Evolutionary conservation across 2,888 invertebrate genomes (phyloP).

Genomic region (Acanthosepion pharaonis): DNA sequence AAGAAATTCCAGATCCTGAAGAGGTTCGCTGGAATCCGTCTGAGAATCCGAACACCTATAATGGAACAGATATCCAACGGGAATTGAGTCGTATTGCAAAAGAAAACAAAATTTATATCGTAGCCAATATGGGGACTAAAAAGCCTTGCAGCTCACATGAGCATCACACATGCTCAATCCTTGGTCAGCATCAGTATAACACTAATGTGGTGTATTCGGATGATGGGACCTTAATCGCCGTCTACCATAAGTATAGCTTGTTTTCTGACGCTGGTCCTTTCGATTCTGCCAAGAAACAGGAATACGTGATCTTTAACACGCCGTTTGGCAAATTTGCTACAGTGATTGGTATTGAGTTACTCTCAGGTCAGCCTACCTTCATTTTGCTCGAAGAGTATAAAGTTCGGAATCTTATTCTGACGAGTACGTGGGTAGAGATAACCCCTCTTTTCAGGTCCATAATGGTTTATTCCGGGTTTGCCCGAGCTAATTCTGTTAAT

Average conservation of each 20-base stretch:
- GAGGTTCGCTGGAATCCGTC: slow-evolving; percentile 74
- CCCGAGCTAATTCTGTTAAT: slow-evolving; percentile 80
- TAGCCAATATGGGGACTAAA: slow-evolving; percentile 82
- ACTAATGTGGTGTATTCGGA: slow-evolving; percentile 86
- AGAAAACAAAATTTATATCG: slow-evolving; percentile 79
- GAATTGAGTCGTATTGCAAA: slow-evolving; percentile 79
- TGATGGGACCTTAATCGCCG: slow-evolving; percentile 82
- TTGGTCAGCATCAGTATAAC: slow-evolving; percentile 78
- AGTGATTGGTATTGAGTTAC: slow-evolving; percentile 87
- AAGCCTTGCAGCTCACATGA: slow-evolving; percentile 76
- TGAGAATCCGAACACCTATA: slow-evolving; percentile 48
- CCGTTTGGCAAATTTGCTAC: slow-evolving; percentile 78
- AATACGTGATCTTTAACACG: slow-evolving; percentile 64
- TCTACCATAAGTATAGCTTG: slow-evolving; percentile 78
- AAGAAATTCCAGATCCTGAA: slow-evolving; percentile 57
- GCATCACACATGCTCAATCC: slow-evolving; percentile 58
- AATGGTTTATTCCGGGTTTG: slow-evolving; percentile 81
- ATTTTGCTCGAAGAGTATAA: slow-evolving; percentile 77
- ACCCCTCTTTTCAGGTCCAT: slow-evolving; percentile 77
- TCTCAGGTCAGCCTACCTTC: slow-evolving; percentile 83
- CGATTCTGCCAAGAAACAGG: slow-evolving; percentile 69
- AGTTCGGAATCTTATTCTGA: slow-evolving; percentile 80
- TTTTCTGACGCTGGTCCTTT: slow-evolving; percentile 75
- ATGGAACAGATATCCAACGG: slow-evolving; percentile 56
- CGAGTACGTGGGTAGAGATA: slow-evolving; percentile 87